Percentiles rank a stretch among this genome's conserved stretches.
Conservation (phyloP, 2,113 vertebrate genomes). For the Eulemur macaco region DNA sequence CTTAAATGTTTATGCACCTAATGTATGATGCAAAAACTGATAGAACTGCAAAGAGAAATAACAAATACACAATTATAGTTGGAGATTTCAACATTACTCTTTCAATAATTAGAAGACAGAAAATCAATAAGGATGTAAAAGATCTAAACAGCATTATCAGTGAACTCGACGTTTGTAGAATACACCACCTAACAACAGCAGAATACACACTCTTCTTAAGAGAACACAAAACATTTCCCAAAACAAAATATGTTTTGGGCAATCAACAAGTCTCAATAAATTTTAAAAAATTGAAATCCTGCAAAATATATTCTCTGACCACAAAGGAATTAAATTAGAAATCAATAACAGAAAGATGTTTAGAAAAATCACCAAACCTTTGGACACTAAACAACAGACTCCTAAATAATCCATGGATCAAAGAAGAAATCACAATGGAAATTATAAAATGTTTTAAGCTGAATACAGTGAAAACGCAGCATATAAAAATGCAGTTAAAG, state of each 20-base stretch:
- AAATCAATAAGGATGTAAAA: not conserved
- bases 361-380: not conserved
- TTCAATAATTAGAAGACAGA: not conserved
- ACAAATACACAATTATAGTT: not conserved
- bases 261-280: not conserved
- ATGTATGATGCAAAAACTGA: not conserved
- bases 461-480: not conserved
- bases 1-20: not conserved
- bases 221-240: not conserved
- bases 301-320: not conserved
- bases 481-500: not conserved
- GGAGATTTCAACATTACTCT: not conserved
- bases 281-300: not conserved
- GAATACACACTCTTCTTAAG: not conserved
- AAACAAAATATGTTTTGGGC: not conserved
- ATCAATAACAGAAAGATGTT: not conserved
- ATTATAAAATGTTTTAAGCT: not conserved
- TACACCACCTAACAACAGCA: too few relatives aligned
- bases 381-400: not conserved
- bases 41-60: not conserved
- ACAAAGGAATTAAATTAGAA: not conserved
- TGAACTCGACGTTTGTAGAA: not conserved
- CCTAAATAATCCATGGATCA: not conserved
- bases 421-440: not conserved
- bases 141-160: not conserved